Conservation (phyloP, 1,140 invertebrate genomes). For the Caenorhabditis elegans region WBcel235 BX284604.4:17255501-17256000, state of each 20-base stretch:
- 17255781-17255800: constrained; percentile 43
- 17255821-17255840: constrained; percentile 48
- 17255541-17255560: constrained; percentile 41
- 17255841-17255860: not conserved
- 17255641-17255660: no score
- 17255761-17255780: constrained; percentile 42
- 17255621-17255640: constrained; percentile 32
- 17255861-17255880: not conserved
- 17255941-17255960: constrained; percentile 28
- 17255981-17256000: not conserved
- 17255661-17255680: no score
- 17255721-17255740: constrained; percentile 32
- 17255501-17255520: not conserved
- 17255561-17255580: constrained; percentile 33
- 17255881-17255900: constrained; percentile 37
- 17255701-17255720: constrained; percentile 37
- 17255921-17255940: constrained; percentile 21
- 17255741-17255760: constrained; percentile 31
- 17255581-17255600: constrained; percentile 23
- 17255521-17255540: constrained; percentile 35
- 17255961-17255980: not conserved
- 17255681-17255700: not conserved
- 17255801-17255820: constrained; percentile 45
- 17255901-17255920: constrained; percentile 32
- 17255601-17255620: constrained; percentile 35